Evolutionary conservation across 2,888 invertebrate genomes (phyloP).

Genomic region (Ochlodes sylvanus): DNA sequence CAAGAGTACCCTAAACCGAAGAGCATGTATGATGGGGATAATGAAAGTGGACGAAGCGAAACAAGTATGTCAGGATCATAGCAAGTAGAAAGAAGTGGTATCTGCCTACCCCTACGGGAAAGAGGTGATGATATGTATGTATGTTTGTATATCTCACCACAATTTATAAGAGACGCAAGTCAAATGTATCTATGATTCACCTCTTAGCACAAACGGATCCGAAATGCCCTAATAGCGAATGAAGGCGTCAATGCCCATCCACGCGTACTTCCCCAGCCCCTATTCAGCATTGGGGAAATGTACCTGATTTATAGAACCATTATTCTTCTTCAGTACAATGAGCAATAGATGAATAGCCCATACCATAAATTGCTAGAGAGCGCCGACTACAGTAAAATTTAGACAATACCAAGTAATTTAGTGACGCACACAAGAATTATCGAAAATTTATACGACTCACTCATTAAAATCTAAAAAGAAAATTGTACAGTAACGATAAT

Average conservation of each 20-base stretch:
- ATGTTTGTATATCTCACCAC: no score
- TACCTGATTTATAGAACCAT: constrained; percentile 33
- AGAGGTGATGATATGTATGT: no score
- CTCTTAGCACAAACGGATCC: no score
- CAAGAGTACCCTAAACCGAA: no score
- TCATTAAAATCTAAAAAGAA: constrained; percentile 27
- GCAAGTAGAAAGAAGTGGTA: no score
- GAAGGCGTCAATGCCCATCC: constrained; percentile 4
- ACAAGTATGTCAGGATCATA: no score
- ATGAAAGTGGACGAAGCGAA: no score
- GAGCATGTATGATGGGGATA: no score
- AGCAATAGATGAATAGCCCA: constrained; percentile 33
- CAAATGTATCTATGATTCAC: no score
- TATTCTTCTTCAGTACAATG: constrained; percentile 37
- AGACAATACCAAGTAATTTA: constrained; percentile 28
- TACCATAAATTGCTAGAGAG: constrained; percentile 22
- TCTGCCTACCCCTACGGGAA: no score
- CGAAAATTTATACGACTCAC: background rate
- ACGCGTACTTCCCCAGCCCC: constrained; percentile 17
- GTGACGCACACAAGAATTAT: no score
- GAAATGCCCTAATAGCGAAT: background rate
- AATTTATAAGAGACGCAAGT: no score
- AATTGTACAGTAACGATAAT: constrained; percentile 22
- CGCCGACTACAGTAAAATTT: constrained; percentile 20
- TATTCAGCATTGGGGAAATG: constrained; percentile 27